Percentiles rank a stretch among this genome's conserved stretches.
Evolutionary conservation across 2,113 vertebrate species (phyloP).

Genomic region (Mungos mungo): DNA sequence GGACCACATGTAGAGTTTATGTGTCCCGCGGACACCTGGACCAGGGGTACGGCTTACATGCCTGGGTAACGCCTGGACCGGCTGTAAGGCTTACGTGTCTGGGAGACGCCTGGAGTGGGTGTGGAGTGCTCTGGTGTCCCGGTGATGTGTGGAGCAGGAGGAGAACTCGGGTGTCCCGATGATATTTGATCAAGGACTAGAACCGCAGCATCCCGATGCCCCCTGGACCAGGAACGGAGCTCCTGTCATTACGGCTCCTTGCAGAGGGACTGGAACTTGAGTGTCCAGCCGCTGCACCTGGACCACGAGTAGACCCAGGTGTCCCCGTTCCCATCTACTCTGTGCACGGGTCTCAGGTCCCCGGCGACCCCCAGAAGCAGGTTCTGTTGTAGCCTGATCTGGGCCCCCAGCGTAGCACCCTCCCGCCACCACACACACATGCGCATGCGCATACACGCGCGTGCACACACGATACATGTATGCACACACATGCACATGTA

Average conservation of each 20-base stretch:
- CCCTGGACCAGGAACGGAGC: too few species aligned
- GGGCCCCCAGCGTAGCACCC: accelerated
- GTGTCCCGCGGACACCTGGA: accelerated
- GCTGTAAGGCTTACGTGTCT: not conserved
- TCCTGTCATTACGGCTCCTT: not conserved
- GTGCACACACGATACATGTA: accelerated
- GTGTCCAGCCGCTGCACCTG: not conserved
- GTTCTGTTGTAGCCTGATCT: accelerated
- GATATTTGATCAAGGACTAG: not conserved
- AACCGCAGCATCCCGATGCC: too few species aligned
- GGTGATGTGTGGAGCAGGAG: not conserved
- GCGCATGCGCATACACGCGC: too few species aligned
- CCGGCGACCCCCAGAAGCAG: not conserved
- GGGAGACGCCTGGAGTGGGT: not conserved
- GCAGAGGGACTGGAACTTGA: too few species aligned
- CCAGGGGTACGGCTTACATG: too few species aligned
- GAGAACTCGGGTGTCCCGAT: not conserved
- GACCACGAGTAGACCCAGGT: not conserved
- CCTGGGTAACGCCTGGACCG: too few species aligned
- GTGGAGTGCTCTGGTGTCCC: not conserved
- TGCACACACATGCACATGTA: too few species aligned
- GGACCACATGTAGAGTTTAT: too few species aligned
- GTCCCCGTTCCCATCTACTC: not conserved
- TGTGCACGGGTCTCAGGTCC: accelerated
- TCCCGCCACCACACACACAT: accelerated